These are phyloP conservation scores for Notodonta dromedarius DNA, from an alignment of 2,888 invertebrate species.

Conservation along the genomic window DNA sequence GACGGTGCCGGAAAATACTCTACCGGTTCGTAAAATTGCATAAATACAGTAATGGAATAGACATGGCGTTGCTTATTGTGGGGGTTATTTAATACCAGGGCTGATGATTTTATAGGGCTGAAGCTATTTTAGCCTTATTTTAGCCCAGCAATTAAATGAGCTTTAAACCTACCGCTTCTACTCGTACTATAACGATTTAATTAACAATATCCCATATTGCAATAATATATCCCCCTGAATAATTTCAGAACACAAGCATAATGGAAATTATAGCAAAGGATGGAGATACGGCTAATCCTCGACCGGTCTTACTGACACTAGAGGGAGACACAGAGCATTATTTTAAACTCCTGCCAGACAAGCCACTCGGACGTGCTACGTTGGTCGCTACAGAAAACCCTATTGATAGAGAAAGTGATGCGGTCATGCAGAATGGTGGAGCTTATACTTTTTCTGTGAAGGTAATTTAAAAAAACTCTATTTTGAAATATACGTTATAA, in stretches of 20 bases:
- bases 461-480: slow-evolving; percentile 48
- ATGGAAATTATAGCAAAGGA: slow-evolving; percentile 90
- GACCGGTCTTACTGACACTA: slow-evolving; percentile 86
- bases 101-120: too few relatives aligned
- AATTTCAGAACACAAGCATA: slow-evolving; percentile 84
- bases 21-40: slow-evolving; percentile 71
- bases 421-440: slow-evolving; percentile 90
- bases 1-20: slow-evolving; percentile 89
- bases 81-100: neutral
- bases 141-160: too few relatives aligned
- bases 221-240: neutral
- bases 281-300: slow-evolving; percentile 90
- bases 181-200: too few relatives aligned
- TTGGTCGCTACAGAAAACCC: slow-evolving; percentile 86
- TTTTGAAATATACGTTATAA: neutral
- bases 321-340: slow-evolving; percentile 88
- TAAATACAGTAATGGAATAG: neutral
- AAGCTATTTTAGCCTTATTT: too few relatives aligned
- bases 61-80: neutral
- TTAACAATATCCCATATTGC: too few relatives aligned
- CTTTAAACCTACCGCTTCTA: too few relatives aligned
- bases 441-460: slow-evolving; percentile 89
- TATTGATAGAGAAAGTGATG: slow-evolving; percentile 90
- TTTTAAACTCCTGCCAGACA: slow-evolving; percentile 85
- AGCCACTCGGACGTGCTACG: slow-evolving; percentile 83